A percentile compares a stretch with the other conserved stretches of the same genome.
phyloP scores from a whole-genome alignment of 2,113 vertebrate species.

The Hyperoodon ampullatus region DNA sequence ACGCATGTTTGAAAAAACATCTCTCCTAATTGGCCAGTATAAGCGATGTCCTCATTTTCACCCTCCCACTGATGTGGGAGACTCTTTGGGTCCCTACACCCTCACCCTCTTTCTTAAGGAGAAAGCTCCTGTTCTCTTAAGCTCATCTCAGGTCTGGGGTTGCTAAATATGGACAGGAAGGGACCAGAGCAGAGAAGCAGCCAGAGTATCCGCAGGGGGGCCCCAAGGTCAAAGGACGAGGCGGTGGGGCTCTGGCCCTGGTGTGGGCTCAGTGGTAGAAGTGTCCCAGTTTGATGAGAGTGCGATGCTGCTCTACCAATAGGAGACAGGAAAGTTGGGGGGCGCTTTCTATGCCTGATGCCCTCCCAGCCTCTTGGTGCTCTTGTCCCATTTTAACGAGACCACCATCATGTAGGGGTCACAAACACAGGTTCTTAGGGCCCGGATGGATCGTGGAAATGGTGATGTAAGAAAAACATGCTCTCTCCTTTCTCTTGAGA shows the following conservation, averaged over 20 bases:
- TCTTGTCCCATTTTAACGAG: too few relatives aligned
- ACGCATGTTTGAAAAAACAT: neutral
- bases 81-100: neutral
- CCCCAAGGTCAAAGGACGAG: neutral
- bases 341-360: neutral
- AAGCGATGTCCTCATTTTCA: neutral
- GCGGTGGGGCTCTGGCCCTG: neutral
- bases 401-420: neutral
- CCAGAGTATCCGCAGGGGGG: neutral
- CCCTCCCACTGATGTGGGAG: neutral
- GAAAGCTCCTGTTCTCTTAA: neutral
- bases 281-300: too few relatives aligned
- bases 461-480: rapidly evolving
- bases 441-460: rapidly evolving
- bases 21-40: neutral
- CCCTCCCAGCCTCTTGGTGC: neutral
- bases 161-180: neutral
- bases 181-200: neutral
- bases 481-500: neutral
- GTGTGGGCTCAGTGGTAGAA: neutral
- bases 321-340: neutral
- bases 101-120: neutral
- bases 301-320: too few relatives aligned
- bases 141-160: neutral
- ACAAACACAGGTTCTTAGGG: too few relatives aligned